Base-by-base conservation (phyloP, 2,113 vertebrate species). In the Oreochromis tanganicae region DNA sequence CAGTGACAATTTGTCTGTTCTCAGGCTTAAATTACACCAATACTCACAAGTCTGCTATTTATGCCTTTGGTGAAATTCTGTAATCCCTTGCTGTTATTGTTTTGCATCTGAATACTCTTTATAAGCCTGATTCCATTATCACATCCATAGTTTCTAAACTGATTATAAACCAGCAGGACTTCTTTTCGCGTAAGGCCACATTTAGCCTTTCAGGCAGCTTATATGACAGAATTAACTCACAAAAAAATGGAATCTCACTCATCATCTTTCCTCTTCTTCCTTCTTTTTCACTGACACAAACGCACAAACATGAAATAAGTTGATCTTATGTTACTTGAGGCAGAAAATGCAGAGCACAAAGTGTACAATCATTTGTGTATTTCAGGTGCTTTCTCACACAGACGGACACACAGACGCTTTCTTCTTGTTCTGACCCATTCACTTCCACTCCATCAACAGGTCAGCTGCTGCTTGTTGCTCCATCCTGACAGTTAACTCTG, bases 401-500 rank as follows among this genome's bases (percentile, higher is more conserved):
- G 29, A 86, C 7, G 57, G 32, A 73, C 27, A 78, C 85, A 80
- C 78, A 85, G 32, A 48, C 36, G 75, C 80, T 86, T 55, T 82
- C 84, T 83, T 41, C 80, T 84, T 7, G 2, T 79, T 54, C 48
- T 85, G 87, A 91, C 80, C 88, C 87, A 73, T 75, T 79, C 88
- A 89, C 83, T 92, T 92, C 90, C 86, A 89, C 82, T 59, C 85
- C 32, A 82, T 90, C 93, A 93, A 83, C 27, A 95, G 91, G 92
- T 92, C 89, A 94, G 89, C 82, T 92, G 87, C 89, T 91, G 84
- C 89, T 92, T 91, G 89, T 94, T 94, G 79, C 78, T 80, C 36
- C 19, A 16, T 88, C 88, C 80, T 83, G 93, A 93, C 92, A 93
- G 90, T 82, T 89, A 93, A 94, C 94, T 92, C 43, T 29, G 43